These are phyloP conservation scores for Lepus oiostolus DNA, from an alignment of 2,797 vertebrate species.

Conservation along the genomic window DNA sequence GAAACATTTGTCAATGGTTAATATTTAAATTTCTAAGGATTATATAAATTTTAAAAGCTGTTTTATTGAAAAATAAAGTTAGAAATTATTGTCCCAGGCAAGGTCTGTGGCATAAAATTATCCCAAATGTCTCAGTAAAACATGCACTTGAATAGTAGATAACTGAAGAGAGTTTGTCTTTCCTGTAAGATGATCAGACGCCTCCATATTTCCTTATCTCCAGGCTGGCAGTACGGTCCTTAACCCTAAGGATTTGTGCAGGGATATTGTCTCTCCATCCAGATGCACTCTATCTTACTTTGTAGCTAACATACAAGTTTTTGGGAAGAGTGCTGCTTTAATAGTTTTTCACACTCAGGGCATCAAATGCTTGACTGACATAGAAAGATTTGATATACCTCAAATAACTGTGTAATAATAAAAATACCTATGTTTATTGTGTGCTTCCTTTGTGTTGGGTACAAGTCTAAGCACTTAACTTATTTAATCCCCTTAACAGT, in stretches of 20 bases:
- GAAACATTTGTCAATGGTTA: not conserved
- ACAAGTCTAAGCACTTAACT: not conserved
- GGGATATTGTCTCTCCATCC: not conserved
- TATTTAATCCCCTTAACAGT: not conserved
- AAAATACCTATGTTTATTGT: not conserved
- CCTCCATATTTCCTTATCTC: not conserved
- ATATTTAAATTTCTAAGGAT: not conserved
- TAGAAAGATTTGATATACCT: not conserved
- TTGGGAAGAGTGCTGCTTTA: not conserved
- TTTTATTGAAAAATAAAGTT: not conserved
- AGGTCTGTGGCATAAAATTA: not conserved
- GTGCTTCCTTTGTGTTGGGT: not conserved
- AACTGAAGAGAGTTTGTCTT: not conserved
- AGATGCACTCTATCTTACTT: not conserved
- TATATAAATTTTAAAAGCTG: constrained; percentile 14
- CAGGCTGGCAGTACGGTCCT: not conserved
- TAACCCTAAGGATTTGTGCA: not conserved
- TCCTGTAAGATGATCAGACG: not conserved
- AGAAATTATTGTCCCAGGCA: constrained; percentile 18
- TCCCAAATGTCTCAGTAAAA: not conserved
- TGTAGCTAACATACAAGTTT: not conserved
- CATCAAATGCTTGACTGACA: constrained; percentile 3
- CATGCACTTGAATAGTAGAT: not conserved
- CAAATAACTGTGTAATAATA: not conserved
- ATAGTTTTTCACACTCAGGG: not conserved